phyloP scores from a whole-genome alignment of 2,888 invertebrate species.

The Perizoma affinitatum region DNA sequence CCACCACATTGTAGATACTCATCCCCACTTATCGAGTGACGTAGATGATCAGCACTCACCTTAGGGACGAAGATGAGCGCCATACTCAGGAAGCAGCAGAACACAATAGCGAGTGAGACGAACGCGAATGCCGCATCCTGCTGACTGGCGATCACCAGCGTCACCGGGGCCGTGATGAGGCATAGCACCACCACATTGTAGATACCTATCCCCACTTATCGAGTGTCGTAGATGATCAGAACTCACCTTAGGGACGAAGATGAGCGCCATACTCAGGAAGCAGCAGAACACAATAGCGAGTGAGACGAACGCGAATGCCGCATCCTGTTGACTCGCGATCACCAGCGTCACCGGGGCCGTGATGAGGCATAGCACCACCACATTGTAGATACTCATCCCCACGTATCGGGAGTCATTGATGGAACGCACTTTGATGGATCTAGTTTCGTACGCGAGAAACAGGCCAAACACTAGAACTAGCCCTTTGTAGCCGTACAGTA shows the following conservation, averaged over 20 bases:
- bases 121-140: slow-evolving; percentile 99
- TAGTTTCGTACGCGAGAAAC: slow-evolving; percentile 98
- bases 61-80: too few species aligned
- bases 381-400: slow-evolving; percentile 99
- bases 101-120: too few species aligned
- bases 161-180: slow-evolving; percentile 98
- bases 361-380: slow-evolving; percentile 98
- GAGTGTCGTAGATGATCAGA: slow-evolving; percentile 94
- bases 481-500: slow-evolving; percentile 98
- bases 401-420: slow-evolving; percentile 99
- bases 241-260: slow-evolving; percentile 97
- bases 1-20: too few species aligned
- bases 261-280: slow-evolving; percentile 98
- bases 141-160: slow-evolving; percentile 98
- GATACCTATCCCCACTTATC: slow-evolving; percentile 98
- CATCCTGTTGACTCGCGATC: slow-evolving; percentile 98
- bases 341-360: slow-evolving; percentile 99
- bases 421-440: slow-evolving; percentile 97
- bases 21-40: too few species aligned
- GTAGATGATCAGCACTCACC: too few species aligned
- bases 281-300: slow-evolving; percentile 98
- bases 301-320: slow-evolving; percentile 98
- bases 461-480: slow-evolving; percentile 98
- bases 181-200: slow-evolving; percentile 99
- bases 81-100: too few species aligned